A percentile compares a stretch with the other conserved stretches of the same genome.
Conservation (phyloP, 2,113 vertebrate genomes). For the Forbesichthys papilliferus region DNA sequence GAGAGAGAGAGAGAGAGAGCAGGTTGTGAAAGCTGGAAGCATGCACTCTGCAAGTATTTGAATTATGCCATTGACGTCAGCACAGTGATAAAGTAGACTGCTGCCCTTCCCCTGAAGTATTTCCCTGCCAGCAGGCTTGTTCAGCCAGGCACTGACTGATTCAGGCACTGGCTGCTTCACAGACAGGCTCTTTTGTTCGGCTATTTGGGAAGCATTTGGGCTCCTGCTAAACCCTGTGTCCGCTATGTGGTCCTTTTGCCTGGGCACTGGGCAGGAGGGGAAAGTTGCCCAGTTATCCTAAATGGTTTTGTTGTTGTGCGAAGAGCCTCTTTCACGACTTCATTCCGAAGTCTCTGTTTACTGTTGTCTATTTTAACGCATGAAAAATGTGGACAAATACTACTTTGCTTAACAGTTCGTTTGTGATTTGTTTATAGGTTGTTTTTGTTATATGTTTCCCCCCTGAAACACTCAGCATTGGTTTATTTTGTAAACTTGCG, state of each 20-base stretch:
- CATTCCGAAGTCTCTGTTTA: too few species aligned
- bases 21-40: conserved; percentile 84
- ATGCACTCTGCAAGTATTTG: conserved; percentile 96
- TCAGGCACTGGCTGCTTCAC: conserved; percentile 70
- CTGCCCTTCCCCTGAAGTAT: conserved; percentile 89
- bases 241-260: conserved; percentile 31
- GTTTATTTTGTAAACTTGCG: too few species aligned
- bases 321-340: too few species aligned
- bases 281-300: conserved; percentile 18
- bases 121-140: conserved; percentile 90
- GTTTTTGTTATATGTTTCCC: too few species aligned
- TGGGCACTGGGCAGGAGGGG: conserved; percentile 10
- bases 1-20: conserved; percentile 23
- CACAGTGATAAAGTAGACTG: conserved; percentile 97
- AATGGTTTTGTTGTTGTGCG: too few species aligned
- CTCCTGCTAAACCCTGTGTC: background rate
- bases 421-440: too few species aligned
- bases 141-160: conserved; percentile 77
- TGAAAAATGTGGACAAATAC: too few species aligned
- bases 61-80: conserved; percentile 99
- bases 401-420: too few species aligned
- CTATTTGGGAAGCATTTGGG: conserved; percentile 57
- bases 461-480: too few species aligned
- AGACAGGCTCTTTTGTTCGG: conserved; percentile 71
- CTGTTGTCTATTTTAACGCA: too few species aligned